A percentile compares a stretch with the other conserved stretches of the same genome.
Conservation (phyloP, 2,888 invertebrate genomes). For the Caenorhabditis japonica region DNA sequence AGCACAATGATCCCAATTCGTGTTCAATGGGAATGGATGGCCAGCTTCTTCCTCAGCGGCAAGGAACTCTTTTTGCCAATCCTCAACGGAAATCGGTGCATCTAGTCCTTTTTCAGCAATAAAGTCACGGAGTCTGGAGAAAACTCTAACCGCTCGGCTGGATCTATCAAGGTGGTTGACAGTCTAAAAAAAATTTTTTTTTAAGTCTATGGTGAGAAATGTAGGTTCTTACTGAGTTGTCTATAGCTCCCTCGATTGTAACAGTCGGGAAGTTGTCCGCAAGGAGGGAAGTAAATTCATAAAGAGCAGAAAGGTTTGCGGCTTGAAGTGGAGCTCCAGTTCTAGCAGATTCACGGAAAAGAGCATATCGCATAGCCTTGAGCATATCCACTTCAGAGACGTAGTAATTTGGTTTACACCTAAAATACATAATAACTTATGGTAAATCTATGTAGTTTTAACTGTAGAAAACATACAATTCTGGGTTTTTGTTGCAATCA, state of each 20-base stretch:
- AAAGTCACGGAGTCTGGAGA: slow-evolving; percentile 67
- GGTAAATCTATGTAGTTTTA: neutral
- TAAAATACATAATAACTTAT: slow-evolving; percentile 43
- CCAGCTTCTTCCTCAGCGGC: slow-evolving; percentile 71
- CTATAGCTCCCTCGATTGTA: slow-evolving; percentile 42
- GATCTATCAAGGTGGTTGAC: slow-evolving; percentile 57
- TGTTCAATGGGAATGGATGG: slow-evolving; percentile 71
- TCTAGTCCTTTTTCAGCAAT: slow-evolving; percentile 66
- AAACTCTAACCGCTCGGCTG: slow-evolving; percentile 62
- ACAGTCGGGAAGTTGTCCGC: slow-evolving; percentile 67
- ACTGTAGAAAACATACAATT: slow-evolving; percentile 59
- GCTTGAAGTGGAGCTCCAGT: slow-evolving; percentile 67
- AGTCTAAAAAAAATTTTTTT: slow-evolving; percentile 45
- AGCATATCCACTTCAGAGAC: slow-evolving; percentile 76
- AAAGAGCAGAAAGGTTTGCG: slow-evolving; percentile 73
- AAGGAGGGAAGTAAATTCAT: slow-evolving; percentile 69
- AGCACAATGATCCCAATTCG: slow-evolving; percentile 75
- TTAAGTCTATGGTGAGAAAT: neutral
- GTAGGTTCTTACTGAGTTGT: slow-evolving; percentile 34
- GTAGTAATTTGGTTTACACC: slow-evolving; percentile 69
- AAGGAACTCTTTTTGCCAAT: slow-evolving; percentile 73
- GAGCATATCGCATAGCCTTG: slow-evolving; percentile 71
- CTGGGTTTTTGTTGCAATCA: slow-evolving; percentile 64
- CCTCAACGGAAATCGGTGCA: slow-evolving; percentile 60
- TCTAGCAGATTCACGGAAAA: slow-evolving; percentile 62